Evolutionary conservation across 2,113 vertebrate genomes (phyloP).

Genomic region (Acanthisitta chloris): DNA sequence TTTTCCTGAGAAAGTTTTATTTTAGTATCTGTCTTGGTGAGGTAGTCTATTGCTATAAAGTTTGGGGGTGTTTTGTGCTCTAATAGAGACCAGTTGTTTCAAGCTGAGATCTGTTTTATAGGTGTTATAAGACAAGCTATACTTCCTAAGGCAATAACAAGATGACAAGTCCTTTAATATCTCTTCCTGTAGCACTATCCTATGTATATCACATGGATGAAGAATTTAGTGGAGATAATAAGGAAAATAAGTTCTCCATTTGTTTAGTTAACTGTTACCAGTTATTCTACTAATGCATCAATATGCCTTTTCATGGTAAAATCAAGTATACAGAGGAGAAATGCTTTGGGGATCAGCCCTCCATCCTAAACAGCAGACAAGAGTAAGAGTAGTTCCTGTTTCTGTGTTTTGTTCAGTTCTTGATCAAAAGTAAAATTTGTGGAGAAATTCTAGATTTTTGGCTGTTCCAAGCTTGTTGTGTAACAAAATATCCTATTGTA

Average conservation of each 20-base stretch:
- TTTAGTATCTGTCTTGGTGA: neutral
- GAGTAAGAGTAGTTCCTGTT: neutral
- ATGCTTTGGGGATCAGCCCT: neutral
- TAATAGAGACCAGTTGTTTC: neutral
- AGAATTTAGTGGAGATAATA: neutral
- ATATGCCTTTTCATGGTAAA: neutral
- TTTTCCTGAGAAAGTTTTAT: neutral
- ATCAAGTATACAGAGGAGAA: neutral
- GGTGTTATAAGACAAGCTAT: neutral
- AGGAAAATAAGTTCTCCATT: neutral
- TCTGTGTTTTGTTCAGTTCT: neutral
- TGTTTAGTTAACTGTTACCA: neutral
- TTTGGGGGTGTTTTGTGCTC: neutral
- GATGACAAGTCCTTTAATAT: neutral
- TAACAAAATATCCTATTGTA: neutral
- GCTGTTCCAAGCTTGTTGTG: neutral
- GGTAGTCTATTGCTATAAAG: neutral
- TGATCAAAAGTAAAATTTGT: neutral
- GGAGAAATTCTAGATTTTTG: neutral
- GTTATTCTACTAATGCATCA: neutral
- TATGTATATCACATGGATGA: neutral
- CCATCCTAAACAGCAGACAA: neutral
- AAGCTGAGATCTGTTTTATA: neutral
- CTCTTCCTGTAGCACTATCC: neutral
- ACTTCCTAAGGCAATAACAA: neutral